phyloP scores from a whole-genome alignment of 2,113 vertebrate genomes.

The Panthera uncia region DNA sequence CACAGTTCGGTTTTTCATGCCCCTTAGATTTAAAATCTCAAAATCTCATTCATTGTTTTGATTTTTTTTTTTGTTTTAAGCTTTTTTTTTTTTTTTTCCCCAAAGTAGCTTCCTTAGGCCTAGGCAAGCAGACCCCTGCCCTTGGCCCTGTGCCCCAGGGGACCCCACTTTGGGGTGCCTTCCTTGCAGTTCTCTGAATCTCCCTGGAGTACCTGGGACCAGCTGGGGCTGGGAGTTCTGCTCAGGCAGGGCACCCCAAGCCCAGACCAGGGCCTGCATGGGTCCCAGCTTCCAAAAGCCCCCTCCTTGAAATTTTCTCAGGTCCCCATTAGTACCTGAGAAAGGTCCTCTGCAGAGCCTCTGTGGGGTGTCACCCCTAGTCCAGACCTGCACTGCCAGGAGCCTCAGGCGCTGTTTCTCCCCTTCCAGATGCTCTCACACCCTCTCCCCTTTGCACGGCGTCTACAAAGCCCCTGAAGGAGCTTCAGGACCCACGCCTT shows the following conservation, averaged over 20 bases:
- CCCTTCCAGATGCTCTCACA: neutral
- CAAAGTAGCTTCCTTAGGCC: neutral
- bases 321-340: neutral
- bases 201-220: no score
- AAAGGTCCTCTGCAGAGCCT: neutral
- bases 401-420: neutral
- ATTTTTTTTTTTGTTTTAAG: no score
- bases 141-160: neutral
- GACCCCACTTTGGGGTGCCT: neutral
- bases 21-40: neutral
- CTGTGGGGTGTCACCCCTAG: neutral
- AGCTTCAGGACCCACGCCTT: neutral
- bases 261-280: accelerated
- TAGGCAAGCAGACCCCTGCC: neutral
- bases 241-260: accelerated
- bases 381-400: neutral
- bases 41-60: neutral
- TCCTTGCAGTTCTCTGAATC: neutral
- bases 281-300: neutral
- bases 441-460: neutral
- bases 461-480: neutral
- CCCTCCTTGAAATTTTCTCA: neutral
- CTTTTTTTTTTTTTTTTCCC: neutral
- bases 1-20: neutral
- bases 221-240: neutral